A percentile compares a stretch with the other conserved stretches of the same genome.
Evolutionary conservation across 2,888 invertebrate species (phyloP).

Genomic region (Stenolophus ochropezus): DNA sequence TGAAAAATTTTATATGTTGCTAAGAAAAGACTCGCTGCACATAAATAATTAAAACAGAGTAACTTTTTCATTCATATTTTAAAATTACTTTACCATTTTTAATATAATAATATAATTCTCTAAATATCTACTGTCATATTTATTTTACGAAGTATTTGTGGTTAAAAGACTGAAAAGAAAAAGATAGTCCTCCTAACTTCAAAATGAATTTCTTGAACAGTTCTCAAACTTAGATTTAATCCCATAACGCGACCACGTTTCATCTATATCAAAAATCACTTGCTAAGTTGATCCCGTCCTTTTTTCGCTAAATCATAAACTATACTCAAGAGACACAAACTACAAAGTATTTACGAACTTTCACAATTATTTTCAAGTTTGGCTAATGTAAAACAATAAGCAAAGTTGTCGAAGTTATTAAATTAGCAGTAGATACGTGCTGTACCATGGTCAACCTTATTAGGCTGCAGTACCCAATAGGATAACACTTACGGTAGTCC

Average conservation of each 20-base stretch:
- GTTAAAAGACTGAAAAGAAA: not conserved
- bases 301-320: slow-evolving; percentile 3
- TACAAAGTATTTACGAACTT: not conserved
- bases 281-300: slow-evolving; percentile 6
- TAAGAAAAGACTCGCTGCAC: not conserved
- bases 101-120: not conserved
- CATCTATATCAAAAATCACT: slow-evolving; percentile 29
- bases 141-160: not conserved
- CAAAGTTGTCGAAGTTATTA: not conserved
- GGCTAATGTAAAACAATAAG: not conserved
- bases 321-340: not conserved
- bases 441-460: no score
- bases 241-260: slow-evolving; percentile 6
- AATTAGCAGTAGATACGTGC: no score
- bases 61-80: not conserved
- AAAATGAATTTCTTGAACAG: slow-evolving; percentile 8
- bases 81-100: no score
- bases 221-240: slow-evolving; percentile 30
- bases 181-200: not conserved
- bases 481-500: no score
- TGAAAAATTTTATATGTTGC: not conserved
- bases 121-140: not conserved
- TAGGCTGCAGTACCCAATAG: no score
- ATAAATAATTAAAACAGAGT: not conserved
- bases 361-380: not conserved